Evolutionary conservation across 2,797 vertebrate genomes (phyloP), one percentile per base, ranked within the genome.

Genomic region (Eptatretus atami): DNA sequence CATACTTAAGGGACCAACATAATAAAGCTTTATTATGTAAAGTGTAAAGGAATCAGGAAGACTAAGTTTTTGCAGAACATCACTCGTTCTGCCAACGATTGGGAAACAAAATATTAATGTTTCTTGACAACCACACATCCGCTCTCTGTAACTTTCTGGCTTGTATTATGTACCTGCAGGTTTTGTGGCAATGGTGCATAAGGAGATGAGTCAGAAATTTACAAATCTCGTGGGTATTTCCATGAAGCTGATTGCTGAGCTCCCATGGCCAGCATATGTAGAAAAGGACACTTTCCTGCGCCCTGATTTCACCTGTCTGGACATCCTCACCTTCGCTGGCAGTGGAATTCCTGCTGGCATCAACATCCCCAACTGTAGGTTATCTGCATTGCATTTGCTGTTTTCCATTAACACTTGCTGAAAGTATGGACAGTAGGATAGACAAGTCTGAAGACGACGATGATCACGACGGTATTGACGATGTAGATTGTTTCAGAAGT

Each of bases 311-410:
- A 90, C 85, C 63, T 92, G 84, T 1, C 73, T 92, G 68, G 85
- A 92, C 1, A 83, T 88, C 2, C 78, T 92, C 66, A 84, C 84
- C 44, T 92, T 86, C 1, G 82, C 83, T 0, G 84, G 84, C 15
- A 88, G 84, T 1, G 85, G 84, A 65, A 88, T 92, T 57, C 85
- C 85, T 10, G 82, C 84, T 0, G 85, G 85, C 66, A 92, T 92
- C 73, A 92, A 86, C 73, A 92, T 92, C 72, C 85, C 85, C 53
- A 92, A 88, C 74, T 92, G 84, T 87, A 71, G 67, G 80, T 68
- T 6, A 13, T 31, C 60, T 52, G 63, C 52, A 61, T 44, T 44
- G 31, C 31, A 44, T 44, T 44, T 44, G 31, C 6, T 44, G 31
- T 44, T 44, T 4, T 44, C 31, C 19, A 19, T 19, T 19, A 19